Percentiles rank a stretch among this genome's conserved stretches.
These are phyloP conservation scores for Synergus umbraculus DNA, from an alignment of 2,888 invertebrate species.

Conservation along the genomic window DNA sequence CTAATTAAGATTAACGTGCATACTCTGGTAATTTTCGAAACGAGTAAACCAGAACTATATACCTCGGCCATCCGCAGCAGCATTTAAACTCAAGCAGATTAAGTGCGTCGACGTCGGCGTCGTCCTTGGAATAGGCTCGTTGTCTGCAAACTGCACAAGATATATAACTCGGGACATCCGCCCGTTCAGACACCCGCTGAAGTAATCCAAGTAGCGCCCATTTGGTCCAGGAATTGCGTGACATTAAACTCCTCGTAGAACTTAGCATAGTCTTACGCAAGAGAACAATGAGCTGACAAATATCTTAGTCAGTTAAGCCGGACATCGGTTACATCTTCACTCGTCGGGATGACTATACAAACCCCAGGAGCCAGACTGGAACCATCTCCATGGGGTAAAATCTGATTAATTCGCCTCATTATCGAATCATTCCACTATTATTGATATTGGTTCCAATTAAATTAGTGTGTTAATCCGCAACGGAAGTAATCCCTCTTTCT, in stretches of 20 bases:
- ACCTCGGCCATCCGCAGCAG: slow-evolving; percentile 55
- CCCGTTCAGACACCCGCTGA: slow-evolving; percentile 52
- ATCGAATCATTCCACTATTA: no score
- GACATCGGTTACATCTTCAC: not conserved
- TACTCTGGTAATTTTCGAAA: slow-evolving; percentile 55
- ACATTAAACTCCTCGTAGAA: slow-evolving; percentile 74
- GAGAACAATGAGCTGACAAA: slow-evolving; percentile 76
- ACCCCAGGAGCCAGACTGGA: not conserved
- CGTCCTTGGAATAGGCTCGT: slow-evolving; percentile 55
- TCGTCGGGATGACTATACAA: not conserved
- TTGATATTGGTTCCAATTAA: no score
- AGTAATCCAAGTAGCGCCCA: slow-evolving; percentile 51
- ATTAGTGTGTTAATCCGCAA: no score
- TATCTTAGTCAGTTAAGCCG: slow-evolving; percentile 61
- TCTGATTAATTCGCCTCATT: not conserved
- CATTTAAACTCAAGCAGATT: slow-evolving; percentile 58
- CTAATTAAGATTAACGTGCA: slow-evolving; percentile 65
- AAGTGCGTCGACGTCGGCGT: slow-evolving; percentile 47
- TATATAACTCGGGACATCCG: slow-evolving; percentile 46
- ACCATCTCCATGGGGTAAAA: not conserved
- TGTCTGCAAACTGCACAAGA: slow-evolving; percentile 60
- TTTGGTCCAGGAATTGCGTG: slow-evolving; percentile 72
- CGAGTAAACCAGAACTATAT: slow-evolving; percentile 48
- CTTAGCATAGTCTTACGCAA: slow-evolving; percentile 62
- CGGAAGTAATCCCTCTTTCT: no score